Conservation (phyloP, 2,113 vertebrate genomes). For the Erythrocercus mccallii region DNA sequence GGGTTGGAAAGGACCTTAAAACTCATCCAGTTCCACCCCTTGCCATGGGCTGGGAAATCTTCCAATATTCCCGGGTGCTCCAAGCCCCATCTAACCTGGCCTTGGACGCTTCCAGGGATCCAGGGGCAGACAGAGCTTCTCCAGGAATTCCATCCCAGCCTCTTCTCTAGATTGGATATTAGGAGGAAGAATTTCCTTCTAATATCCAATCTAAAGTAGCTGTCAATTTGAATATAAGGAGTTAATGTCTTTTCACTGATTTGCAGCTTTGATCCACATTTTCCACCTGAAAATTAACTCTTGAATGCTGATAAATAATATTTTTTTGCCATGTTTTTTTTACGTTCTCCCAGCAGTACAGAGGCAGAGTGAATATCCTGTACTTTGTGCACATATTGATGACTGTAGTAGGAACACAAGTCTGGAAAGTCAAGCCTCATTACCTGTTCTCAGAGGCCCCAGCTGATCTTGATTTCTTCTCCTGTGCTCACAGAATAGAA, state of each 20-base stretch:
- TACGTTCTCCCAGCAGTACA: neutral
- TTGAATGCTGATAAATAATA: rapidly evolving
- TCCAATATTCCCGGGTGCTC: rapidly evolving
- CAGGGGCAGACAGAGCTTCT: neutral
- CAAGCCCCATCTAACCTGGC: neutral
- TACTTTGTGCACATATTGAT: neutral
- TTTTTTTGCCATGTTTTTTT: neutral
- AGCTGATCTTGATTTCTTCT: neutral
- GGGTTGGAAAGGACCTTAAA: neutral
- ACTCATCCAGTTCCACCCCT: rapidly evolving
- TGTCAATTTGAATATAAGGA: neutral
- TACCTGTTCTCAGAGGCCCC: neutral
- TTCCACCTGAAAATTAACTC: neutral
- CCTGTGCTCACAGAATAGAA: neutral
- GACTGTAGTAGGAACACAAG: neutral
- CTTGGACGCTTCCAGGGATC: neutral
- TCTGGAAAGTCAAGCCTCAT: neutral
- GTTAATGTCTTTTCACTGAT: neutral
- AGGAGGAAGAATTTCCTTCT: neutral
- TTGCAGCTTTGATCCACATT: neutral
- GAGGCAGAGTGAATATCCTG: neutral
- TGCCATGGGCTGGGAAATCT: neutral
- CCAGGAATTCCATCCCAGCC: neutral
- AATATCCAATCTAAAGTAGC: neutral
- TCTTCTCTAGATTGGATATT: neutral